Base-by-base conservation (phyloP, 2,113 vertebrate genomes). In the Gambusia holbrooki region DNA sequence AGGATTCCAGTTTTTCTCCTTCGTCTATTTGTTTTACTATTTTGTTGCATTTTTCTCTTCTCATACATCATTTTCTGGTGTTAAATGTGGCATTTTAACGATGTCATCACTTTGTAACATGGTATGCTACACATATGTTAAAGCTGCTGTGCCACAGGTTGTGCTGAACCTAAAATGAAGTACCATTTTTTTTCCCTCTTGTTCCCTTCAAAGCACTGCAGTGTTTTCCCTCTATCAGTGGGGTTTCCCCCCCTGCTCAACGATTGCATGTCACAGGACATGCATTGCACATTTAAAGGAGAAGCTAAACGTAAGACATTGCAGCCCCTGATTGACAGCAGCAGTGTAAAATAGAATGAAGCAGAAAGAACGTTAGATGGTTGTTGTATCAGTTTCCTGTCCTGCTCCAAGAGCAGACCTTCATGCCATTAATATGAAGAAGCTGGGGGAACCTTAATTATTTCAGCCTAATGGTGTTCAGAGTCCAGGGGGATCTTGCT, bases 221-320 rank as follows among this genome's bases (percentile, higher is more conserved):
- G 85, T 87, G 85, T 77, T 85, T 77, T 60, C 74, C 76, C 51
- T 80, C 69, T 70, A 45, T 82, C 80, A 81, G 54, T 84, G 86
- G 88, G 76, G 81, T 93, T 76, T 81, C 63, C 90, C 89, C n/a
- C n/a, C 22, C 64, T 63, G 67, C 74, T 70, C 66, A 68, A 64
- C 72, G 28, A 76, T 61, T 28, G 62, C 35, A 48, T 69, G 73
- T 90, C 88, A 91, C 84, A 70, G 89, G 91, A 88, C 88, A 74
- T 66, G 17, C 45, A 25, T 32, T 71, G 70, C 79, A 79, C 75
- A 74, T 64, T 71, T 40, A 80, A 66, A 45, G 48, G 54, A 27
- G 1, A 63, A 10, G 33, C 81, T 72, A 54, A 73, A 75, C 62
- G 79, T 37, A 28, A 61, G 5, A 33, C 25, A 54, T 63, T 69